A percentile compares a stretch with the other conserved stretches of the same genome.
Evolutionary conservation across 2,797 vertebrate genomes (phyloP).

Genomic region (Cynodonichthys magdalenae): DNA sequence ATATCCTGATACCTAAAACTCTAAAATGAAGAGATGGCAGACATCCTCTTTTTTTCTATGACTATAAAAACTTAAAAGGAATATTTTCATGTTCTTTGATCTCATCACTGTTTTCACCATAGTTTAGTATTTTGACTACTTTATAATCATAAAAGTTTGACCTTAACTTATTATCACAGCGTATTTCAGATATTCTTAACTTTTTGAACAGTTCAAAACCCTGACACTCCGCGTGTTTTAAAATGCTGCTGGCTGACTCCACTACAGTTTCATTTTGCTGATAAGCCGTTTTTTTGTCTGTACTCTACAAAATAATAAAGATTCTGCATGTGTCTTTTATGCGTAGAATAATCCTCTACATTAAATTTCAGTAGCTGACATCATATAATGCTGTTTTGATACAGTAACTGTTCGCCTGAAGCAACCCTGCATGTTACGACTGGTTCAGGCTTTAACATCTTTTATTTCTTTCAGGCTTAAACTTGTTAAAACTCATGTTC

Average conservation of each 20-base stretch:
- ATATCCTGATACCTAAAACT: too few species aligned
- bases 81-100: neutral
- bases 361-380: slow-evolving; percentile 25
- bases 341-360: slow-evolving; percentile 11
- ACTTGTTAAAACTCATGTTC: slow-evolving; percentile 40
- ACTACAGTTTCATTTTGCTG: slow-evolving; percentile 10
- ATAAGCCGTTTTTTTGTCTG: slow-evolving; percentile 17
- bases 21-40: too few species aligned
- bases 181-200: too few species aligned
- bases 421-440: slow-evolving; percentile 17
- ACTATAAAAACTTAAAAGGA: neutral
- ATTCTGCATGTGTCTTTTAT: slow-evolving; percentile 13
- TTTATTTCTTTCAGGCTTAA: slow-evolving; percentile 38
- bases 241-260: slow-evolving; percentile 11
- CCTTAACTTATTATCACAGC: too few species aligned
- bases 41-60: too few species aligned
- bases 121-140: neutral
- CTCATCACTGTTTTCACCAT: neutral
- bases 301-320: slow-evolving; percentile 8
- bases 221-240: neutral
- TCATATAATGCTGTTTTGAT: slow-evolving; percentile 30
- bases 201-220: slow-evolving; percentile 1
- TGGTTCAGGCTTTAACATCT: slow-evolving; percentile 34
- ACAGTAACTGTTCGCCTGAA: slow-evolving; percentile 19
- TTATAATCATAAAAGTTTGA: neutral